Conservation (phyloP, 2,113 vertebrate species). For the Calcarius ornatus region DNA sequence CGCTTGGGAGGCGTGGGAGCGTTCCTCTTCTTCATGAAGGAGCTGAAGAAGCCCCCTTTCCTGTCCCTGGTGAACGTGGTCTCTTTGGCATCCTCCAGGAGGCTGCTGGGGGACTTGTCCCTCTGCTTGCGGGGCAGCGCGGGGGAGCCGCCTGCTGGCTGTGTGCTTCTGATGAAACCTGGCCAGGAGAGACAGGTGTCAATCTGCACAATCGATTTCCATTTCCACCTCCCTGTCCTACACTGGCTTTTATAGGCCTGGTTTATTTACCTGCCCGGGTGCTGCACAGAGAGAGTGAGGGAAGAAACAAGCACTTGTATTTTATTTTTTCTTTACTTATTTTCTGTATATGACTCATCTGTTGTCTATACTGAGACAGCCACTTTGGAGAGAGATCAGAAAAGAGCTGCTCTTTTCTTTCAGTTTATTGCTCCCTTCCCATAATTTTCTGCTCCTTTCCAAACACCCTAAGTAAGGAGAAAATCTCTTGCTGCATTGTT, state of each 20-base stretch:
- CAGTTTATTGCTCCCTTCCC: not conserved
- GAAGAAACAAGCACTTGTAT: not conserved
- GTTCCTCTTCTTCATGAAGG: conserved; percentile 97
- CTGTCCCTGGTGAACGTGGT: conserved; percentile 94
- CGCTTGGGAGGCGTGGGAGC: conserved; percentile 93
- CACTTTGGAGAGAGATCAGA: not conserved
- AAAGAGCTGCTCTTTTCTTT: not conserved
- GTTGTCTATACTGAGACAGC: not conserved
- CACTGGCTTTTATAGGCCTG: not conserved
- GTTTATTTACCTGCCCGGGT: not conserved
- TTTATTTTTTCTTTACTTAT: not conserved
- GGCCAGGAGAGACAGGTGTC: not conserved
- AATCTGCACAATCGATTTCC: not conserved
- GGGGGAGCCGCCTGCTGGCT: conserved; percentile 82
- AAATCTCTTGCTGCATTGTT: not conserved
- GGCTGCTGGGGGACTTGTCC: conserved; percentile 91
- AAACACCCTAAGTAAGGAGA: not conserved
- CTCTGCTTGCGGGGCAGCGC: conserved; percentile 94
- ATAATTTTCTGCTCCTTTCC: not conserved
- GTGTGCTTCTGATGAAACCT: conserved; percentile 82
- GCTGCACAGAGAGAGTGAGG: not conserved
- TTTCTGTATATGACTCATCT: not conserved
- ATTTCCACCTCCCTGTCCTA: not conserved
- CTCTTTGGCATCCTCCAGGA: conserved; percentile 90
- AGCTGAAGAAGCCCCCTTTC: conserved; percentile 97